Evolutionary conservation across 37 sponge, comb jelly and placozoan species (phyloP).

Genomic region (Hexactinellida sp.): DNA sequence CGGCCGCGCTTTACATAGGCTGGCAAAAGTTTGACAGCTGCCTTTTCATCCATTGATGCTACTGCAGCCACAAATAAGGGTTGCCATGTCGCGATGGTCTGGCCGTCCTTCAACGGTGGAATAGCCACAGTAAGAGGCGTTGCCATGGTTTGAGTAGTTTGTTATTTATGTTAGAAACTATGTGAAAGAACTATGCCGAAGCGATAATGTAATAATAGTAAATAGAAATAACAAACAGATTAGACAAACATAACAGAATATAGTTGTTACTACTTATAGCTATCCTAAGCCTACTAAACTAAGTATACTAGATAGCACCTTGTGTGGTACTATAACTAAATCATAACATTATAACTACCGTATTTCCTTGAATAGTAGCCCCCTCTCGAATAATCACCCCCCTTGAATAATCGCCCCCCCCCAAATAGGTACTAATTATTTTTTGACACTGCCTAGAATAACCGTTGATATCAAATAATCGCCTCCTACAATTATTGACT

Average conservation of each 20-base stretch:
- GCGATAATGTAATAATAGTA: background rate
- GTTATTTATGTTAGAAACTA: background rate
- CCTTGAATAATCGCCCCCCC: too few relatives aligned
- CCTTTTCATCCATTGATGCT: background rate
- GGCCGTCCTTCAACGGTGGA: background rate
- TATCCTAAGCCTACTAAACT: background rate
- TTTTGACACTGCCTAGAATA: too few relatives aligned
- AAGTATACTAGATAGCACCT: background rate
- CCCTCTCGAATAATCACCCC: too few relatives aligned
- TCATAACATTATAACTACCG: too few relatives aligned
- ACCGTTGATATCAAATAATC: too few relatives aligned
- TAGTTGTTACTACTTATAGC: background rate
- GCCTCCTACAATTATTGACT: too few relatives aligned
- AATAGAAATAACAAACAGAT: background rate
- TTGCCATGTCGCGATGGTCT: background rate
- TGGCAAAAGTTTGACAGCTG: background rate
- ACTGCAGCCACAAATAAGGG: slow-evolving; percentile 4
- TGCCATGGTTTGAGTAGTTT: background rate
- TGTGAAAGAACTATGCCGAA: background rate
- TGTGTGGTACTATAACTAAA: background rate
- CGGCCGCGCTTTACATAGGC: background rate
- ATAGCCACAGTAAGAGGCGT: background rate
- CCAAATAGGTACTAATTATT: too few relatives aligned
- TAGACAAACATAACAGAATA: background rate
- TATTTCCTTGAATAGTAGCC: too few relatives aligned